Base-by-base conservation (phyloP, 2,113 vertebrate genomes). In the Solenodon paradoxus region DNA sequence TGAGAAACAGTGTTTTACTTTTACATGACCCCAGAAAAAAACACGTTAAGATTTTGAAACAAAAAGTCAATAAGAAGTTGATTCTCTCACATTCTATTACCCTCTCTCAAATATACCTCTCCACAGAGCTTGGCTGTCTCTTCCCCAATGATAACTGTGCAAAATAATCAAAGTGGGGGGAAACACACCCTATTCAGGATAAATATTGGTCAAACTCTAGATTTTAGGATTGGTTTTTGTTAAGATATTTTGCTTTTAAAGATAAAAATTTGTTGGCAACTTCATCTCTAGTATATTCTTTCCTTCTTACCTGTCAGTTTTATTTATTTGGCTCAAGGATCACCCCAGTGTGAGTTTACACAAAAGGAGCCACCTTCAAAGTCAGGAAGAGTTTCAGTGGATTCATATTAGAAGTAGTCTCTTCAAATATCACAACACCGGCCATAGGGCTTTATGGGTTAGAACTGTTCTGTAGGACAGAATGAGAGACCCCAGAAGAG, bases 1-100 rank as follows among this genome's bases (percentile, higher is more conserved):
- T 55, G 13, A 26, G 9, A 88, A 85, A 93, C 32, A 4, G 0
- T 49, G 26, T 64, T 93, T 94, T 83, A 69, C 77, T 94, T 95
- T 91, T 86, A 57, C 28, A 61, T 88, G 66, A 42, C n/a, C 32
- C 42, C 3, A 69, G 45, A 92, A 96, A 87, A 93, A 66, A 6
- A 42, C 24, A 30, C 55, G 53, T 84, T 10, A 35, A 83, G 6
- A 74, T 90, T 97, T 96, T 81, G 45, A 20, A 80, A 32, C 9
- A 72, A 84, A 77, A 78, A 1, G 79, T 92, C 47, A 66, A 32
- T 90, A 69, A 74, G 51, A 94, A 96, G 68, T 81, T 49, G 78
- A 51, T 79, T 79, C 45, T 6, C 35, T 92, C 20, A 9, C 7
- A 49, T 49, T 35, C 26, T 1, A 16, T n/a, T 63, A n/a, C 38